Conservation (phyloP, 2,113 vertebrate species). For the Chionomys nivalis region DNA sequence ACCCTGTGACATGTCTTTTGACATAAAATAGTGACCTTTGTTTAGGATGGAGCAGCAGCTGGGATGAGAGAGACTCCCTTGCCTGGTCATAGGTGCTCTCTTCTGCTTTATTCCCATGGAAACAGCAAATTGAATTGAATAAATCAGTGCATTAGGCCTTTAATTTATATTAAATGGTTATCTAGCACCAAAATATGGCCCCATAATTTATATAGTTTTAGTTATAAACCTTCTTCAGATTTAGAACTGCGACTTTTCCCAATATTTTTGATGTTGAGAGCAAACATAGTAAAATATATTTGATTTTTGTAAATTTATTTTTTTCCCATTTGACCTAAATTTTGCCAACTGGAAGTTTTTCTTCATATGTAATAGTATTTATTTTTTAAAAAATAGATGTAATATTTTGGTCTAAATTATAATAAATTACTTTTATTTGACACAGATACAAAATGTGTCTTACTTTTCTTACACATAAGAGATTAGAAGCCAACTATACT, state of each 20-base stretch:
- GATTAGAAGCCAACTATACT: neutral
- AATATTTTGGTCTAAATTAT: conserved; percentile 40
- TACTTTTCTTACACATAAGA: conserved; percentile 49
- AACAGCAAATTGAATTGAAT: conserved; percentile 47
- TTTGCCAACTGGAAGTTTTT: conserved; percentile 10
- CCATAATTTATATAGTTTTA: neutral
- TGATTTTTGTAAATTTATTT: neutral
- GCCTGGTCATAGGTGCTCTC: neutral
- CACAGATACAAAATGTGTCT: neutral
- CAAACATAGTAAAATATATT: conserved; percentile 37
- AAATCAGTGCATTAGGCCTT: neutral
- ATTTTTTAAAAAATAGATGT: conserved; percentile 10
- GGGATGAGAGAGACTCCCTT: conserved; percentile 23
- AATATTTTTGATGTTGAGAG: conserved; percentile 46
- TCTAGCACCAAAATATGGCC: neutral
- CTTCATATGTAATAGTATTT: neutral
- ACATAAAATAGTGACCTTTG: conserved; percentile 10
- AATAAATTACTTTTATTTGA: conserved; percentile 47
- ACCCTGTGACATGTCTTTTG: neutral
- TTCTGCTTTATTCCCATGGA: conserved; percentile 6
- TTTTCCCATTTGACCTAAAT: neutral
- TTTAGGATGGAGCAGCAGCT: neutral
- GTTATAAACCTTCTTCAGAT: neutral
- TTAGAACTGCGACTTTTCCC: conserved; percentile 36
- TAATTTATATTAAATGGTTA: conserved; percentile 40